Percentiles rank a stretch among this genome's conserved stretches.
These are phyloP conservation scores for Hartigia nigra DNA, from an alignment of 2,888 invertebrate species.

Conservation along the genomic window DNA sequence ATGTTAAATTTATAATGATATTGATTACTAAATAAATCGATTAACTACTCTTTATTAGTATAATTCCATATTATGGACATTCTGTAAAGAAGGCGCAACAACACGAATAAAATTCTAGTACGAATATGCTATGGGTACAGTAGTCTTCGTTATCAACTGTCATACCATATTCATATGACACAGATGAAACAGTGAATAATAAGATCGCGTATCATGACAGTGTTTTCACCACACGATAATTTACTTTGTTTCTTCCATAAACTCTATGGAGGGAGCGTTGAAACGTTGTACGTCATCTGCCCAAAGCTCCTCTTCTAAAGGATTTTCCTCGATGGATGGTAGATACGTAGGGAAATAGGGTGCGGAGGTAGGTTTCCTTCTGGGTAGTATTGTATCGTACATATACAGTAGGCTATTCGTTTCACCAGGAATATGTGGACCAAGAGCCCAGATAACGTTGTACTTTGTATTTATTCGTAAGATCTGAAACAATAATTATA, in stretches of 20 bases:
- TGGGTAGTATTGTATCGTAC: constrained; percentile 81
- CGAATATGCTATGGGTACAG: constrained; percentile 39
- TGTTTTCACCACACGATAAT: neutral
- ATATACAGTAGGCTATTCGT: constrained; percentile 83
- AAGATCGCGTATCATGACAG: neutral
- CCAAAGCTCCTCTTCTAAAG: constrained; percentile 78
- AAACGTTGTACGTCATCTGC: constrained; percentile 82
- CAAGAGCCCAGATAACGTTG: constrained; percentile 91
- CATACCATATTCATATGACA: neutral
- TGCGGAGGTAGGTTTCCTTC: constrained; percentile 70
- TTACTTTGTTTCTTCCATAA: constrained; percentile 54
- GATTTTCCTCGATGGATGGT: constrained; percentile 70
- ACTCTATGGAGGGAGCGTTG: constrained; percentile 77
- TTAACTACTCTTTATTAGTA: constrained; percentile 59
- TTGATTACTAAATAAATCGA: constrained; percentile 59
- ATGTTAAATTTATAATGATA: constrained; percentile 62
- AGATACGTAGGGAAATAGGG: constrained; percentile 87
- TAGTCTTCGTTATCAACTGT: neutral
- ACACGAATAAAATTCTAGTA: constrained; percentile 47
- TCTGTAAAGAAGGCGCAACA: constrained; percentile 44
- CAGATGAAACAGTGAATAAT: neutral
- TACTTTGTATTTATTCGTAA: constrained; percentile 93
- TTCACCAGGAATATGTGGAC: constrained; percentile 84
- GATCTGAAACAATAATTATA: constrained; percentile 73
- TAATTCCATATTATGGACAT: constrained; percentile 52